Evolutionary conservation across 2,797 vertebrate genomes (phyloP).

Genomic region (Miopithecus talapoin): DNA sequence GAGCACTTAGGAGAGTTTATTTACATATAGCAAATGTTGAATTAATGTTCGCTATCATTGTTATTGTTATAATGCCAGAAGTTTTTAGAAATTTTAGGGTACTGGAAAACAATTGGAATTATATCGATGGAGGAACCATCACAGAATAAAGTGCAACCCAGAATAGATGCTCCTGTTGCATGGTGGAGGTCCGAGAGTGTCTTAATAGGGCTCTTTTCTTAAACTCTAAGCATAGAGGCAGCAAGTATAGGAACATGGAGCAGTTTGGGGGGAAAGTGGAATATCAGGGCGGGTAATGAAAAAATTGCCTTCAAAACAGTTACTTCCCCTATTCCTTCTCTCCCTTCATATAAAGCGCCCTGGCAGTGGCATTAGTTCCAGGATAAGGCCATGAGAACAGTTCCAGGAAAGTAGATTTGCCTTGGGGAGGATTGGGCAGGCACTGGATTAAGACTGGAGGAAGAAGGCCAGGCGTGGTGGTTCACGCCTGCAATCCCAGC

Average conservation of each 20-base stretch:
- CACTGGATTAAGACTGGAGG: not conserved
- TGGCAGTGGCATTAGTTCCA: not conserved
- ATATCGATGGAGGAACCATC: not conserved
- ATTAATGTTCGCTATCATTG: constrained; percentile 33
- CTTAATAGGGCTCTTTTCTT: not conserved
- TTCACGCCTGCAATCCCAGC: no score
- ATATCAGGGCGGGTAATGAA: not conserved
- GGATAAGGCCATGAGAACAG: not conserved
- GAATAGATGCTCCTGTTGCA: not conserved
- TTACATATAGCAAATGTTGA: constrained; percentile 27
- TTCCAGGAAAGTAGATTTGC: not conserved
- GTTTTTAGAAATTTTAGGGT: constrained; percentile 24
- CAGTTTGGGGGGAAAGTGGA: not conserved
- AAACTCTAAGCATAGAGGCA: not conserved
- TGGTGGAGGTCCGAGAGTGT: not conserved
- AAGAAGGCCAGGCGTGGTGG: no score
- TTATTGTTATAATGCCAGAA: constrained; percentile 6
- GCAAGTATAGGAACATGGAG: not conserved
- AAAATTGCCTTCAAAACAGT: not conserved
- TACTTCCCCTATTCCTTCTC: not conserved
- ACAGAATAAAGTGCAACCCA: not conserved
- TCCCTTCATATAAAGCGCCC: not conserved
- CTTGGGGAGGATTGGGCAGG: not conserved
- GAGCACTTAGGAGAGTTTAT: not conserved
- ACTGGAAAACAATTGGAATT: constrained; percentile 21